Conservation (phyloP, 2,113 vertebrate species). For the Canis aureus region DNA sequence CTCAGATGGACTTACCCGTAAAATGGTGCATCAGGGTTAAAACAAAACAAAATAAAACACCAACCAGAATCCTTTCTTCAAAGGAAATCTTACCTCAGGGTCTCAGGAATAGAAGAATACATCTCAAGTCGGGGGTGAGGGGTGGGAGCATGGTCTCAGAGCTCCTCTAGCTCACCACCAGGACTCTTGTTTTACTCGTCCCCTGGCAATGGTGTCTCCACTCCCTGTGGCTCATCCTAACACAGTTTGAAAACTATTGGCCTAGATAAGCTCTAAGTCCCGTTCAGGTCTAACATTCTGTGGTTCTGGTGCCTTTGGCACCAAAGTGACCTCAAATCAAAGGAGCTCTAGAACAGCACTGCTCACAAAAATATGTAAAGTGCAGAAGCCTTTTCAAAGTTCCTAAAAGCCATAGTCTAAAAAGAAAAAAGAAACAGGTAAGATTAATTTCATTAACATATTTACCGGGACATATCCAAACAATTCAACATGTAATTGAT, state of each 20-base stretch:
- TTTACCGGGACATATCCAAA: background rate
- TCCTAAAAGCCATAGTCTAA: background rate
- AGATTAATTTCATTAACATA: background rate
- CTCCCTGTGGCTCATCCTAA: background rate
- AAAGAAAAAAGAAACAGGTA: background rate
- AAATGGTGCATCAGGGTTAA: background rate
- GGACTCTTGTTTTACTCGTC: background rate
- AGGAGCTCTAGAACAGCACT: slow-evolving; percentile 9
- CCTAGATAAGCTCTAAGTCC: background rate
- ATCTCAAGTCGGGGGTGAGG: background rate
- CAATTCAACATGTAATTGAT: background rate
- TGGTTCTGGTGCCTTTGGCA: background rate
- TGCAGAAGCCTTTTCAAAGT: background rate
- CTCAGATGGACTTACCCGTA: background rate
- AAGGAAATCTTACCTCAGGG: background rate
- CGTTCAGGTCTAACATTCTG: background rate
- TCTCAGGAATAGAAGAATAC: background rate
- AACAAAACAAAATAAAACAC: background rate
- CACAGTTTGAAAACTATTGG: background rate
- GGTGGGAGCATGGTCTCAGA: background rate
- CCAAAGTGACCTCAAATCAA: slow-evolving; percentile 21
- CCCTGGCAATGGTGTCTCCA: too few species aligned
- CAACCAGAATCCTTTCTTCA: background rate
- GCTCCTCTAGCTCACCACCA: background rate
- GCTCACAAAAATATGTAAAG: background rate